Percentiles rank a stretch among this genome's conserved stretches.
phyloP scores from a whole-genome alignment of 1,140 invertebrate genomes.

The Drosophila tropicalis region DNA sequence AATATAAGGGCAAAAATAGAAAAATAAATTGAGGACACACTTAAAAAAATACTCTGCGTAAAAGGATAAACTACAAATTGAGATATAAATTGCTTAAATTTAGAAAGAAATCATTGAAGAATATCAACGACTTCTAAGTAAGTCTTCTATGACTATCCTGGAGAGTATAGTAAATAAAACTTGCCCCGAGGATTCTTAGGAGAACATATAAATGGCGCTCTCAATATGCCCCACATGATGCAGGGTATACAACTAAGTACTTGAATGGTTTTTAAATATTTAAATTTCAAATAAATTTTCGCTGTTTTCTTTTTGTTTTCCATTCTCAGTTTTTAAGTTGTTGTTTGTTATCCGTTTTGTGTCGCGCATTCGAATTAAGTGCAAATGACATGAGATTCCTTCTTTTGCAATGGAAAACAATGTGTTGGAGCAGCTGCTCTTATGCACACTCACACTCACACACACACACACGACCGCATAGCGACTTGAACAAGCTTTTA shows the following conservation, averaged over 20 bases:
- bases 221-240: too few relatives aligned
- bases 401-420: constrained; percentile 46
- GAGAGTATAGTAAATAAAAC: too few relatives aligned
- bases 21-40: background rate
- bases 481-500: constrained; percentile 67
- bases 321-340: too few relatives aligned
- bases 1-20: background rate
- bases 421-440: constrained; percentile 49
- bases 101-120: too few relatives aligned
- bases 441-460: background rate
- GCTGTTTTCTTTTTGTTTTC: constrained; percentile 1
- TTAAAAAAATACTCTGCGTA: background rate
- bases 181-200: too few relatives aligned
- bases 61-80: background rate
- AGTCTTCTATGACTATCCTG: too few relatives aligned
- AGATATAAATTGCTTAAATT: too few relatives aligned
- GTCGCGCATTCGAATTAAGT: constrained; percentile 83
- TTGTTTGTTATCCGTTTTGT: constrained; percentile 62
- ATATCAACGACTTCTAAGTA: too few relatives aligned
- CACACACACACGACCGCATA: background rate
- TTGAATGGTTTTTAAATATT: background rate
- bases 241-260: background rate
- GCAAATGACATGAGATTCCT: constrained; percentile 80
- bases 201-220: too few relatives aligned
- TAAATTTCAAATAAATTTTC: constrained; percentile 24